Evolutionary conservation across 2,113 vertebrate species (phyloP), one percentile per base, ranked within the genome.

Genomic region (Cephalopholis sonnerati): DNA sequence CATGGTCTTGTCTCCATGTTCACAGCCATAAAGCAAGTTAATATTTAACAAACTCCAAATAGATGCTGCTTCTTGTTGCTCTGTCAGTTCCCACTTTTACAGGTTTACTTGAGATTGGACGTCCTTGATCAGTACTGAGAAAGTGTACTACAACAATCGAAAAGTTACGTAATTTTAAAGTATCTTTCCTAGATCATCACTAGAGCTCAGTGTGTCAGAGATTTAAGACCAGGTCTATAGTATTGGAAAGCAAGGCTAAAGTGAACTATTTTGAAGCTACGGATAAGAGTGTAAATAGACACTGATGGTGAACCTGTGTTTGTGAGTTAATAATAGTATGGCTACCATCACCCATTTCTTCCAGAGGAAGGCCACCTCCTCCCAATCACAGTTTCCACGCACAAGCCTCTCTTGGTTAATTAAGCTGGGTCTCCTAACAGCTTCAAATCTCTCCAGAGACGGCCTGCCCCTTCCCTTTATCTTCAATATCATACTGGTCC

Each of bases 391-490:
- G 87, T 95, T 95, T 95, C 94, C 94, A 93, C 90, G 88, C 91
- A 87, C 79, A 92, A 90, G 83, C 93, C 95, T 95, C 95, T 94
- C 89, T 93, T 94, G 95, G 94, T 92, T 96, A 96, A 96, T 96
- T 96, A 96, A 94, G 90, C 83, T 63, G 27, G 79, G 78, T 91
- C 92, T 92, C 93, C 85, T 77, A 87, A 92, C 93, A 90, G 88
- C 90, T 81, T 84, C 62, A 58, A 86, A 77, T 74, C 85, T 91
- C 94, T 92, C 92, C 67, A 10, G 92, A 91, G 95, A 88, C 29
- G 68, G 75, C 74, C 76, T 78, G 81, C 74, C 74, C 83, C 88
- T 82, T 84, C 44, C 70, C 84, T 84, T 90, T 75, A 84, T 83
- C 62, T 85, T 77, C 46, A 74, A 53, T 44, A 73, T 81, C 77